Base-by-base conservation (phyloP, 2,113 vertebrate species). In the Sceloporus tristichus region DNA sequence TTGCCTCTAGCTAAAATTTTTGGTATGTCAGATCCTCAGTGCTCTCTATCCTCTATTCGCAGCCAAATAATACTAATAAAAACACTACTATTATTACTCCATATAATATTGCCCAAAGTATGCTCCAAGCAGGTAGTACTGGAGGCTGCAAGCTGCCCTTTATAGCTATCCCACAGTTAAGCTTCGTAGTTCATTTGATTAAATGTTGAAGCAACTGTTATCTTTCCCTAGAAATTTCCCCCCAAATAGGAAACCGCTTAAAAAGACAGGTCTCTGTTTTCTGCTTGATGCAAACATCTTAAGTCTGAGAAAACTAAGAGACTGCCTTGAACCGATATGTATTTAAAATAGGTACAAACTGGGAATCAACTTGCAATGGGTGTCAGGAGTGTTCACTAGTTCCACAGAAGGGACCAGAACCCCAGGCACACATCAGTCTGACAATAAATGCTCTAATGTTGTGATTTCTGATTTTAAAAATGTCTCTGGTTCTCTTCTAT, bases 191-290 rank as follows among this genome's bases (percentile, higher is more conserved):
- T 3, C n/a, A 25, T 34, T 19, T 77, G 34, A 68, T 74, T 74
- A 71, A 34, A 77, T 77, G 27, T 8, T 0, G 23, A 85, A 34
- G 68, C 40, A 81, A 16, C 19, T 62, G 3, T 62, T 62, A 62
- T 62, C 59, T 9, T 53, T 38, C 53, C 38, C 9, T 62, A 48
- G 66, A 1, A 9, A 48, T 65, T 5, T 6, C 62, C 11, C 29
- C 25, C 0, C 3, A 1, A 6, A 0, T 66, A 13, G 16, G 29
- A 90, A 89, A 90, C 25, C 27, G 76, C 77, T 4, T 23, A 42
- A 56, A 42, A 40, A 93, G 74, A 87, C 93, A 91, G 42, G 54
- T 54, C 13, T 16, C 56, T 89, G 88, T 93, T 93, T 85, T 88
- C 85, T 87, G 77, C 85, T 84, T 75, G 71, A 90, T 88, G 34